A percentile compares a stretch with the other conserved stretches of the same genome.
Conservation (phyloP, 2,113 vertebrate species). For the Monopterus albus region DNA sequence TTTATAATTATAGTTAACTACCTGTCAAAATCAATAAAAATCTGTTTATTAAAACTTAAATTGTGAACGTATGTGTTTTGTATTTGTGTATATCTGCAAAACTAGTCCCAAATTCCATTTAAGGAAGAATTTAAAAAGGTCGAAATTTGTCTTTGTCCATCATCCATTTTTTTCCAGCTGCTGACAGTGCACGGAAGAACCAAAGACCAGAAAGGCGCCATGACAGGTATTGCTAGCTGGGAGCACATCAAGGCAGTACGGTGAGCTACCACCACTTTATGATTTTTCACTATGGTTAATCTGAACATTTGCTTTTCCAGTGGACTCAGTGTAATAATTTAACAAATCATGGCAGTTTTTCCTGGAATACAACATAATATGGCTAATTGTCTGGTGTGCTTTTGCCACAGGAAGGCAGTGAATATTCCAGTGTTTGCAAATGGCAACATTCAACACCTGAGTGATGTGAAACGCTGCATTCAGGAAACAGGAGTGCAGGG, state of each 20-base stretch:
- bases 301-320: no score
- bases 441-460: constrained; percentile 94
- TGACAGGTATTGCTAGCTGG: constrained; percentile 92
- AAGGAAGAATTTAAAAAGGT: no score
- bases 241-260: constrained; percentile 94
- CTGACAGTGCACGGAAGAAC: constrained; percentile 95
- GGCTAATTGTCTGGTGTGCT: not conserved
- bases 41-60: no score
- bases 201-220: constrained; percentile 96
- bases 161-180: constrained; percentile 85
- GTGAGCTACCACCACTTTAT: constrained; percentile 73
- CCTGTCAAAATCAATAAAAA: no score
- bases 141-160: no score
- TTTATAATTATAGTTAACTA: no score
- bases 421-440: constrained; percentile 97
- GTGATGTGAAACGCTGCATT: constrained; percentile 92
- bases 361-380: not conserved
- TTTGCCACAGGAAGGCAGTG: constrained; percentile 86
- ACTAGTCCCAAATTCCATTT: no score
- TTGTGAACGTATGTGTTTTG: no score
- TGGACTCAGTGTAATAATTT: not conserved
- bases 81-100: no score
- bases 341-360: no score
- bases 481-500: constrained; percentile 93
- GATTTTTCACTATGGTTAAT: not conserved